Percentiles rank a stretch among this genome's conserved stretches.
These are phyloP conservation scores for Nyctereutes procyonoides DNA, from an alignment of 2,113 vertebrate species.

Conservation along the genomic window DNA sequence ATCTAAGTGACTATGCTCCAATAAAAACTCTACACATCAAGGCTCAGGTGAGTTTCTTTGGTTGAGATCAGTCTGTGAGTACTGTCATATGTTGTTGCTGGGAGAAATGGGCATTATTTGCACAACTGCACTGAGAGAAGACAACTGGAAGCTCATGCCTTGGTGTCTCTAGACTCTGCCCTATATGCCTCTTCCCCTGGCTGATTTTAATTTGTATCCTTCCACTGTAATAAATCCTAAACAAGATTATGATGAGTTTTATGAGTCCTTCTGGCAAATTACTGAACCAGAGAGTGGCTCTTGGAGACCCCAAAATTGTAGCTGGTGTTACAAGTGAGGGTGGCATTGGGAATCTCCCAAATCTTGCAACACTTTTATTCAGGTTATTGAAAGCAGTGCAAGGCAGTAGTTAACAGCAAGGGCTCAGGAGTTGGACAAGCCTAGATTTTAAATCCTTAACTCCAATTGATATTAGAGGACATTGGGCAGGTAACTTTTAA, in stretches of 20 bases:
- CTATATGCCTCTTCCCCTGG: background rate
- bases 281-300: background rate
- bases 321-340: background rate
- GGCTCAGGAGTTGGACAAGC: background rate
- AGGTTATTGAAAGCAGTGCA: background rate
- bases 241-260: background rate
- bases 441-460: slow-evolving; percentile 12
- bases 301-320: background rate
- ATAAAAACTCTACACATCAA: background rate
- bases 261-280: background rate
- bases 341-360: background rate
- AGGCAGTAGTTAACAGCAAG: background rate
- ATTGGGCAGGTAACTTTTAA: slow-evolving; percentile 18
- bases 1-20: background rate
- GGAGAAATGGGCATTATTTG: background rate
- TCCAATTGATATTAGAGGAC: background rate
- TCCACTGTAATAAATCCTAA: background rate
- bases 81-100: background rate
- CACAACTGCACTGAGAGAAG: background rate
- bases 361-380: background rate
- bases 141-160: background rate
- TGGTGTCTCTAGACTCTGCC: background rate
- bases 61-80: background rate
- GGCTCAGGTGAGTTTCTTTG: background rate
- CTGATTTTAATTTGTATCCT: background rate